A percentile compares a stretch with the other conserved stretches of the same genome.
These are phyloP conservation scores for Pica pica DNA, from an alignment of 2,113 vertebrate species.

Conservation along the genomic window DNA sequence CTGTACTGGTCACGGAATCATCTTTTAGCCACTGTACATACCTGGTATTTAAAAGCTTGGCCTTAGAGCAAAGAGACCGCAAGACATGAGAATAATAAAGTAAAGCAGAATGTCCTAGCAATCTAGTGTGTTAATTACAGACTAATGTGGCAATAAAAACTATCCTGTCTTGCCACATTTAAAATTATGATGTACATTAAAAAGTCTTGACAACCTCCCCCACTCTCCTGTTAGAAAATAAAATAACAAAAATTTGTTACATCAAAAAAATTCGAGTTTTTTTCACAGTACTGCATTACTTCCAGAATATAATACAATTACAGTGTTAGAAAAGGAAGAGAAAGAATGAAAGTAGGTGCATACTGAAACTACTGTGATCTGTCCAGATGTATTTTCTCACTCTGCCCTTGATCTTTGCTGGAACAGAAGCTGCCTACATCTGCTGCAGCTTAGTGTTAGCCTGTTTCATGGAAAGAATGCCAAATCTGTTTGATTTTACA, in stretches of 20 bases:
- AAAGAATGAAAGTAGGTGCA: not conserved
- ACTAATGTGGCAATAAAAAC: not conserved
- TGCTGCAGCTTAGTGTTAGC: not conserved
- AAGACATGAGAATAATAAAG: not conserved
- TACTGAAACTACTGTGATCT: not conserved
- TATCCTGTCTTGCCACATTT: not conserved
- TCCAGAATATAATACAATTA: not conserved
- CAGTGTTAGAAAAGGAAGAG: not conserved
- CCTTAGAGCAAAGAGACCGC: not conserved
- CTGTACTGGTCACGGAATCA: not conserved
- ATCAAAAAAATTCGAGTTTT: not conserved
- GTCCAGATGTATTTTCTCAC: not conserved
- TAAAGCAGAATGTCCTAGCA: not conserved
- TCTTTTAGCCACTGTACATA: not conserved
- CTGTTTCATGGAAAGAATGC: not conserved
- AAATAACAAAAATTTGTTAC: not conserved
- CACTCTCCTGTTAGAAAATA: not conserved
- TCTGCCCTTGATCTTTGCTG: not conserved
- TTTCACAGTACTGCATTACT: not conserved
- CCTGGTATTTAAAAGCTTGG: not conserved
- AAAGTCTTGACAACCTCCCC: not conserved
- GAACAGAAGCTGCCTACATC: not conserved
- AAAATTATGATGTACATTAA: not conserved
- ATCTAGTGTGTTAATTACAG: not conserved
- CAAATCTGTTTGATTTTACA: not conserved